Percentiles rank a stretch among this genome's conserved stretches.
These are phyloP conservation scores for Stictocephala bisonia DNA, from an alignment of 2,888 invertebrate species.

Conservation along the genomic window DNA sequence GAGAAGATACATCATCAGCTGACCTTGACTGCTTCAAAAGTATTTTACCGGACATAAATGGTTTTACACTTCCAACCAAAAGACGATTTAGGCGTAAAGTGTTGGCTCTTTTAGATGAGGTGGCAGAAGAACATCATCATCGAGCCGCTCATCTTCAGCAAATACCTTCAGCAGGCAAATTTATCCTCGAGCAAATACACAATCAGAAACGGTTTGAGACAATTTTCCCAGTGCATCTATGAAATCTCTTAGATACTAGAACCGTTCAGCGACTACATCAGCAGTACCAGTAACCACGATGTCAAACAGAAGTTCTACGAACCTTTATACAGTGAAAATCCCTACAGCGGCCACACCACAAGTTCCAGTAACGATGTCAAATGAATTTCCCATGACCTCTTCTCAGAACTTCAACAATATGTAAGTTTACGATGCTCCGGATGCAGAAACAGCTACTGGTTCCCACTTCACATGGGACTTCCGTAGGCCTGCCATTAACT, in stretches of 20 bases:
- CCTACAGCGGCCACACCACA: neutral
- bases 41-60: too few relatives aligned
- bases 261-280: too few relatives aligned
- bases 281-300: neutral
- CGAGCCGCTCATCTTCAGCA: neutral
- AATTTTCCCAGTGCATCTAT: neutral
- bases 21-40: neutral
- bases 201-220: neutral
- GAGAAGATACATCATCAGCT: neutral
- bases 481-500: neutral
- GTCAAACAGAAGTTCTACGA: neutral
- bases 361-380: too few relatives aligned
- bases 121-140: too few relatives aligned
- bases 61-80: neutral
- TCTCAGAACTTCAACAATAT: too few relatives aligned
- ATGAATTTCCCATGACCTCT: too few relatives aligned
- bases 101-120: neutral
- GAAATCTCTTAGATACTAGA: neutral
- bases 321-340: neutral
- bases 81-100: neutral
- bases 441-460: neutral
- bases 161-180: neutral
- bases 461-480: neutral
- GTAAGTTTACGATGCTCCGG: too few relatives aligned
- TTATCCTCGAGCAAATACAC: neutral